Base-by-base conservation (phyloP, 2,888 invertebrate species). In the Andrena fulva region DNA sequence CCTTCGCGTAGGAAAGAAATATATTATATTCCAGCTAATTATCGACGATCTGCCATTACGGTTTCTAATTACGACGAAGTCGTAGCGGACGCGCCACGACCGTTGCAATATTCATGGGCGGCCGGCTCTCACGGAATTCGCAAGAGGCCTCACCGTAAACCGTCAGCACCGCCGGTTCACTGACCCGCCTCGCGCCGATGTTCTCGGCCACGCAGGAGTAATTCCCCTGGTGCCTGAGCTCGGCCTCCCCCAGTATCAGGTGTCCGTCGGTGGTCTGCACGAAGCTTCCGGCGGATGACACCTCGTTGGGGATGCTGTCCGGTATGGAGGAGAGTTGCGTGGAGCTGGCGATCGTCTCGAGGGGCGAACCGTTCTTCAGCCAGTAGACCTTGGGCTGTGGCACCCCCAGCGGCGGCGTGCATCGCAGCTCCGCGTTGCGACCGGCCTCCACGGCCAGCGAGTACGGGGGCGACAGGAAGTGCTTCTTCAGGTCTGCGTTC, bases 121-220 rank as follows among this genome's bases (percentile, higher is more conserved):
- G 16, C n/a, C 12, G 59, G 24, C 10, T 77, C 67, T 10, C 67
- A 66, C 54, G 77, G 77, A 79, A 70, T 60, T 50, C 31, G 42
- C 64, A 64, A 73, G 50, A 54, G 60, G 0, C 66, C 88, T 85
- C 95, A 99, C 99, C 98, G 94, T 97, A 98, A 85, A 99, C 98
- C 80, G 97, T 97, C 85, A 99, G 95, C 66, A 96, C 96, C 0
- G 98, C 98, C 0, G 98, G 96, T 87, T 97, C 97, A 67, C 97
- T 97, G 89, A 96, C 95, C 85, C 98, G 95, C 90, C 97, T 97
- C 42, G 97, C 97, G 4, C 98, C 98, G 72, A 98, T 96, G 93
- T 98, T 99, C 94, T 98, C 97, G 0, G 98, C 98, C 24, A 98
- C 97, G 94, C 99, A 99, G 66, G 98, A 98, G 94, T 98, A 99